These are phyloP conservation scores for Nothobranchius furzeri DNA, from an alignment of 2,113 vertebrate species.

Conservation along the genomic window DNA sequence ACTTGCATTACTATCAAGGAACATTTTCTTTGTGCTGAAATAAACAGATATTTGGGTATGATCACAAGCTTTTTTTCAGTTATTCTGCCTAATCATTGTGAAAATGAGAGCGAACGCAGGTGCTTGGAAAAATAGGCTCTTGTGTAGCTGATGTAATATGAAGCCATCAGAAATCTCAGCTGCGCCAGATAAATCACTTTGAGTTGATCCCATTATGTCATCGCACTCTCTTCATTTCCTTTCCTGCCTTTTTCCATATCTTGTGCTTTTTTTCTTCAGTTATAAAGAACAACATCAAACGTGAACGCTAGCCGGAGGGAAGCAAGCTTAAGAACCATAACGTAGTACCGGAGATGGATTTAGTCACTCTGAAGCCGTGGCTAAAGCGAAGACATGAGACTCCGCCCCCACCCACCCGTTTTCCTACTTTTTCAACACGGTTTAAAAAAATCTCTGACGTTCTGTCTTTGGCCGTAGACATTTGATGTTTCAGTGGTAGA, in stretches of 20 bases:
- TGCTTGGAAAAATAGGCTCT: conserved; percentile 2
- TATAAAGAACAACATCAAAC: background rate
- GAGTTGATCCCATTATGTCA: conserved; percentile 50
- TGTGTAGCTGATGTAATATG: conserved; percentile 3
- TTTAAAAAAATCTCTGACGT: no score
- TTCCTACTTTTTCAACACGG: no score
- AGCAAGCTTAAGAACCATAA: no score
- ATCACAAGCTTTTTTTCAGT: background rate
- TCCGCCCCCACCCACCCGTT: no score
- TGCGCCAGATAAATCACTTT: conserved; percentile 9
- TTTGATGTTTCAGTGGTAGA: no score
- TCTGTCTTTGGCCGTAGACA: no score
- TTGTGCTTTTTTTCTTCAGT: no score
- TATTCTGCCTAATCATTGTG: background rate
- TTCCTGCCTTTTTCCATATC: conserved; percentile 10
- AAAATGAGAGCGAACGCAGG: background rate
- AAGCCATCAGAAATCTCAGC: background rate
- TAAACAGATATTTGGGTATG: background rate
- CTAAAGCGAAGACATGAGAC: no score
- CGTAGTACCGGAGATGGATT: no score
- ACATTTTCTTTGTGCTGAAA: background rate
- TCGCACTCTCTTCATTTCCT: conserved; percentile 10
- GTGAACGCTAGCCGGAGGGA: background rate
- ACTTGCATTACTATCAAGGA: conserved; percentile 8
- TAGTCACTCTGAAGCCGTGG: no score